Percentiles rank a stretch among this genome's conserved stretches.
phyloP scores from a whole-genome alignment of 2,797 vertebrate genomes.

The Diglossa cyanea region DNA sequence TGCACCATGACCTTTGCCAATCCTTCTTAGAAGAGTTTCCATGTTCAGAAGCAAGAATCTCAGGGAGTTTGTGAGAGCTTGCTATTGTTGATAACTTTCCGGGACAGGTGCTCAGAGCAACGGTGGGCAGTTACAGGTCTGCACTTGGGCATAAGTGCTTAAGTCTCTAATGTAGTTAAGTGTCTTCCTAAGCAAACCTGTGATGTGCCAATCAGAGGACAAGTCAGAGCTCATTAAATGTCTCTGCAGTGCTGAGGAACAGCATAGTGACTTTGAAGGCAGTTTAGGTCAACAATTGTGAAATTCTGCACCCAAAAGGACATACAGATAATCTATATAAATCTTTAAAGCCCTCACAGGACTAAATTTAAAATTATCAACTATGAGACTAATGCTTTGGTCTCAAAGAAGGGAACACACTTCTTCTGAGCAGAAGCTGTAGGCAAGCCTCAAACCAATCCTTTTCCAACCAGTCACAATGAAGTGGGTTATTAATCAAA shows the following conservation, averaged over 20 bases:
- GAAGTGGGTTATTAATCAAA: background rate
- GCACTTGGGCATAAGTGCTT: background rate
- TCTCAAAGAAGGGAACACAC: background rate
- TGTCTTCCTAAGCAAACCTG: background rate
- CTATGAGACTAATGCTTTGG: background rate
- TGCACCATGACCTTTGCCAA: background rate
- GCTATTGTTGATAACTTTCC: background rate
- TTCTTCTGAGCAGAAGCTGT: background rate
- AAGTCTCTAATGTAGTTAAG: background rate
- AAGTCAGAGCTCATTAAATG: background rate
- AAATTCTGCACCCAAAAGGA: conserved; percentile 3
- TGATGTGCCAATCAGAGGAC: background rate
- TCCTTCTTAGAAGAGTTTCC: background rate
- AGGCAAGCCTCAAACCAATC: background rate
- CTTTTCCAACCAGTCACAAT: background rate
- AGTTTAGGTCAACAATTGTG: background rate
- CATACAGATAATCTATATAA: background rate
- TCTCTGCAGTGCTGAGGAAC: background rate
- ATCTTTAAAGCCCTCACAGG: background rate
- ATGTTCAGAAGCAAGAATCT: background rate
- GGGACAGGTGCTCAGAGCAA: background rate
- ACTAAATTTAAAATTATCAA: background rate
- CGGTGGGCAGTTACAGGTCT: background rate
- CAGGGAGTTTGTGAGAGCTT: background rate
- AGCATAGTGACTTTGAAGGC: background rate